phyloP scores from a whole-genome alignment of 2,113 vertebrate genomes.

The Bothrops jararaca region DNA sequence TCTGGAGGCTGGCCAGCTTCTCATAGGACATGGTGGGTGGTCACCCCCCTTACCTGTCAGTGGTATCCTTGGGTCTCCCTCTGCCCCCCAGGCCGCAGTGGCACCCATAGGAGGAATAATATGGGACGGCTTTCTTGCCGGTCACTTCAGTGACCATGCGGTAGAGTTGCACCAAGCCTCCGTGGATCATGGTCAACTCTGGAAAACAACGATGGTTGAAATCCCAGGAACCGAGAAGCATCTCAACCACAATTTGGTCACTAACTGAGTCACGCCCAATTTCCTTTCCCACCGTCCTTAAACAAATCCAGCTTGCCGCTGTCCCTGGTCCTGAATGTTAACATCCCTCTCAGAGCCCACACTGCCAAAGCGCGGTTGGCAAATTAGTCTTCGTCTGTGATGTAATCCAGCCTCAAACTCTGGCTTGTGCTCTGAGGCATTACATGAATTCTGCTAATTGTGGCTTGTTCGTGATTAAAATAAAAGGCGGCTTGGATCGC shows the following conservation, averaged over 20 bases:
- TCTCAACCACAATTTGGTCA: not conserved
- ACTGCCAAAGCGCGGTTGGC: not conserved
- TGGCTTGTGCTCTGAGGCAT: not conserved
- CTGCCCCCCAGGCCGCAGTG: too few species aligned
- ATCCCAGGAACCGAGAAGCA: too few species aligned
- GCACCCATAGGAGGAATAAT: too few species aligned
- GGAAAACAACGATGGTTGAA: too few species aligned
- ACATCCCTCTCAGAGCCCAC: not conserved
- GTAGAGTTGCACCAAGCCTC: too few species aligned
- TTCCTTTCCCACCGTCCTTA: not conserved
- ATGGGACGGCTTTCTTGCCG: too few species aligned
- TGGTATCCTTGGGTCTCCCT: too few species aligned
- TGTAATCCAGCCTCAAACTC: not conserved
- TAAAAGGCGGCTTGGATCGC: not conserved
- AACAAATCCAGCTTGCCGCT: not conserved
- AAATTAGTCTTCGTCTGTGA: not conserved
- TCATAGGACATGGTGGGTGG: too few species aligned
- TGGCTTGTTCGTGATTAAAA: not conserved
- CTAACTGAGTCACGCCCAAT: not conserved
- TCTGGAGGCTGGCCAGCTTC: too few species aligned
- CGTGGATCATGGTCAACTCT: too few species aligned
- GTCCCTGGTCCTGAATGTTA: not conserved
- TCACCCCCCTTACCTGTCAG: too few species aligned
- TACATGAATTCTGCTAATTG: not conserved
- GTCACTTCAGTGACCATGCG: too few species aligned